Evolutionary conservation across 2,888 invertebrate species (phyloP), one percentile per base, ranked within the genome.

Genomic region (Ganaspis brasiliensis): DNA sequence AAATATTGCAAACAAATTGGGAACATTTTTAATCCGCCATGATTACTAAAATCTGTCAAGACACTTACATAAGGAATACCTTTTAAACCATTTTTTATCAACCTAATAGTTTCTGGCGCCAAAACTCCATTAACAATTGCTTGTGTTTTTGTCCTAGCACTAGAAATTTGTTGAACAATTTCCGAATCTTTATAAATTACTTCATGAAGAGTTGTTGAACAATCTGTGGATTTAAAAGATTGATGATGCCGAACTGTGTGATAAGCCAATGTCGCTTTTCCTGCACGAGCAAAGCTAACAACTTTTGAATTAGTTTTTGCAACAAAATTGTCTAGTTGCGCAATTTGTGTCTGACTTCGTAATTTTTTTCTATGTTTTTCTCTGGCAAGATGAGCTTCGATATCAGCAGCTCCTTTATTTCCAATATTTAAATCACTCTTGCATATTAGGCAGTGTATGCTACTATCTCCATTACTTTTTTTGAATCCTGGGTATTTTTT

Each of bases 181-280:
- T 78, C 75, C n/a, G 83, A 84, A 77, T 81, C 83, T 37, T 78
- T 74, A 76, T 83, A 85, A 52, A 84, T 76, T 49, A 78, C 73
- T 75, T 80, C 78, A 52, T 80, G 77, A 49, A 84, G 79, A 55
- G 72, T 75, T 61, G 81, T 74, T 72, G 81, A 84, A 75, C 83
- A 86, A 71, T 87, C 86, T 79, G 83, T 79, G 1, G 84, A 86
- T 76, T 78, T 83, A 74, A 82, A 87, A 67, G 78, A 80, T 31
- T 80, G 74, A 74, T 86, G 83, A 78, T 87, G 86, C 40, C 78
- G 81, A 10, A 86, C 82, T 70, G 84, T 84, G 70, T 86, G 83
- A 81, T 81, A 85, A n/a, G 83, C 84, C 16, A 84, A 70, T 45
- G 85, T 79, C 75, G 81, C 85, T 81, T 85, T 84, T 57, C 83